These are phyloP conservation scores for Falco naumanni DNA, from an alignment of 2,797 vertebrate species.

Conservation along the genomic window DNA sequence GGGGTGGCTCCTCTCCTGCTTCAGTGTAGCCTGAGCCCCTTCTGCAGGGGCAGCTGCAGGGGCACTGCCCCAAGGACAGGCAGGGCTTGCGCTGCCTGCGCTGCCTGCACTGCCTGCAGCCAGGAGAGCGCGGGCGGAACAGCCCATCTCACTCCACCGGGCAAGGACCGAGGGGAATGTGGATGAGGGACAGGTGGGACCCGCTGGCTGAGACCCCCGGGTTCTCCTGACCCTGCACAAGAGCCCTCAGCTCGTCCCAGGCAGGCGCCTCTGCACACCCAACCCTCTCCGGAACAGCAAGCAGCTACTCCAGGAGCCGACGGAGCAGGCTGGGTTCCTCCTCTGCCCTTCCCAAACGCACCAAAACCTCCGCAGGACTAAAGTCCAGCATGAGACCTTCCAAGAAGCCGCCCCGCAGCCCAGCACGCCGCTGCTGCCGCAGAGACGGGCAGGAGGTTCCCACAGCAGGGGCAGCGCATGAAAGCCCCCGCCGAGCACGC, in stretches of 20 bases:
- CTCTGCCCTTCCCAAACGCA: background rate
- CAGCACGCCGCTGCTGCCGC: rapidly evolving
- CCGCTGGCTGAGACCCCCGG: background rate
- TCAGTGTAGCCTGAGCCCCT: background rate
- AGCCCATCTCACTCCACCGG: background rate
- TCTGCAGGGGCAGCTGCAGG: background rate
- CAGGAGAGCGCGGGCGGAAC: background rate
- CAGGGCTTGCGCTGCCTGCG: no score
- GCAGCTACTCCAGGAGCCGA: background rate
- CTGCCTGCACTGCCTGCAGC: background rate
- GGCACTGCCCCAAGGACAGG: background rate
- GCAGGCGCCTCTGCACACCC: background rate
- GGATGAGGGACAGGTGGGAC: background rate
- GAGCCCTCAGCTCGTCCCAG: background rate
- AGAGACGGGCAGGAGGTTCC: background rate
- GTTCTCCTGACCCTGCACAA: background rate
- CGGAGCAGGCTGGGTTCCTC: background rate
- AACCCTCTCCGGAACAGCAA: background rate
- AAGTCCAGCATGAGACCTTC: background rate
- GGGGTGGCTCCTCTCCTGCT: background rate
- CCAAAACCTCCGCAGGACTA: background rate
- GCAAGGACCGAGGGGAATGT: background rate
- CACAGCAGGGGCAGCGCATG: rapidly evolving
- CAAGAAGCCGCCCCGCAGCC: background rate
- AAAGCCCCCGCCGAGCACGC: no score